Base-by-base conservation (phyloP, 1,140 invertebrate genomes). In the Megathymus violae region DNA sequence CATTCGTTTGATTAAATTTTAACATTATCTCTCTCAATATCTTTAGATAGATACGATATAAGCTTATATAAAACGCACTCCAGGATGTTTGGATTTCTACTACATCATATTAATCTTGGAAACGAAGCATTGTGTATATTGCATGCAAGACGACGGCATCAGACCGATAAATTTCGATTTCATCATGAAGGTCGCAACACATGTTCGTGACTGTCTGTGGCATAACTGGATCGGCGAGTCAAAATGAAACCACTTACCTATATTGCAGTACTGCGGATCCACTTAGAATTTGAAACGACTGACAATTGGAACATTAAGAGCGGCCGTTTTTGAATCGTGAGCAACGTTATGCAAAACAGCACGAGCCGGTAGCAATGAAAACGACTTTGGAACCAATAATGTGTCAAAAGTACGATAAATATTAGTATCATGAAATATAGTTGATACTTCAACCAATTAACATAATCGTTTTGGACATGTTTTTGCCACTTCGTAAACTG, bases 331-430 rank as follows among this genome's bases (percentile, higher is more conserved):
- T 16, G 58, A 64, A 68, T 85, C 85, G 85, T 87, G 84, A 79
- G 68, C 47, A 62, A 38, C 58, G 69, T 85, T 87, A 85, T 88
- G 85, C 81, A 85, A 88, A 88, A 77, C 68, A 75, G 68, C 62
- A 56, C 69, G 62, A 72, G 67, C 67, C 62, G 74, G 77, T 74
- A 78, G 62, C 34, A 46, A 68, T 79, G 58, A 76, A 74, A 82
- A 66, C 70, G 73, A 69, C 69, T 44, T 62, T 46, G 38, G 46
- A 25, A 10, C 16, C 25, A 40, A 13, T 9, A 25, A 34, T 48
- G 4, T 11, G 16, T 2, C n/a, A n/a, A n/a, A n/a, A n/a, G n/a
- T n/a, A n/a, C n/a, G n/a, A n/a, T n/a, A n/a, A n/a, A n/a, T n/a
- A n/a, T n/a, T n/a, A n/a, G n/a, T n/a, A n/a, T n/a, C n/a, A n/a